Evolutionary conservation across 1,140 invertebrate species (phyloP), one percentile per base, ranked within the genome.

Genomic region (Cotesia glomerata): DNA sequence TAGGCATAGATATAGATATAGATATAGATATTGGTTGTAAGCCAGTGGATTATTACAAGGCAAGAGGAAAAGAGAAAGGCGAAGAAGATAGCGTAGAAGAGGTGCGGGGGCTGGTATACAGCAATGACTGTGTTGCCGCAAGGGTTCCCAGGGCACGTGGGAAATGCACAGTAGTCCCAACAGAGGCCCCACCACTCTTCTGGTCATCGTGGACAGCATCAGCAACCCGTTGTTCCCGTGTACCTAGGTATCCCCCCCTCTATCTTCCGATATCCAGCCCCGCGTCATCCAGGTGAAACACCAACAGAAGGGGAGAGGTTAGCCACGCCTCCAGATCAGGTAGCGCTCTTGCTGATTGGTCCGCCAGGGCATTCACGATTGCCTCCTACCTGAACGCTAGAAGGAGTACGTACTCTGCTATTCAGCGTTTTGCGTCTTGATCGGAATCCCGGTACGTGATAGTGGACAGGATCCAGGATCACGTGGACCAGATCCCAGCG

Each of bases 131-230:
- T 78, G 79, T 67, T 81, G 86, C 86, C 86, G 85, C 84, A 85
- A 86, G 86, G 86, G 86, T 86, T 87, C 86, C 85, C 86, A 87
- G 85, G 85, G 81, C 86, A 87, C 85, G 86, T 87, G 86, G 86
- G 86, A 87, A 87, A 86, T 86, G 86, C 84, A 87, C 86, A 86
- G 86, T 86, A 87, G 86, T 86, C 85, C 77, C 79, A 80, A 65
- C 65, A 78, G 76, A 72, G 78, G 61, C 71, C 82, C 84, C 80
- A 79, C 84, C 58, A 61, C 66, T 34, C 39, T 49, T 13, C 39
- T 14, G 54, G 18, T n/a, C 54, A 32, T n/a, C 9, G 7, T 26
- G 8, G 35, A 32, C 26, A 8, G 9, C 32, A 14, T 39, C 13
- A 49, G 14, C 34, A 18, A 16, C 11, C 69, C 35, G 26, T 59